phyloP scores from a whole-genome alignment of 2,113 vertebrate genomes.

The Callithrix jacchus region DNA sequence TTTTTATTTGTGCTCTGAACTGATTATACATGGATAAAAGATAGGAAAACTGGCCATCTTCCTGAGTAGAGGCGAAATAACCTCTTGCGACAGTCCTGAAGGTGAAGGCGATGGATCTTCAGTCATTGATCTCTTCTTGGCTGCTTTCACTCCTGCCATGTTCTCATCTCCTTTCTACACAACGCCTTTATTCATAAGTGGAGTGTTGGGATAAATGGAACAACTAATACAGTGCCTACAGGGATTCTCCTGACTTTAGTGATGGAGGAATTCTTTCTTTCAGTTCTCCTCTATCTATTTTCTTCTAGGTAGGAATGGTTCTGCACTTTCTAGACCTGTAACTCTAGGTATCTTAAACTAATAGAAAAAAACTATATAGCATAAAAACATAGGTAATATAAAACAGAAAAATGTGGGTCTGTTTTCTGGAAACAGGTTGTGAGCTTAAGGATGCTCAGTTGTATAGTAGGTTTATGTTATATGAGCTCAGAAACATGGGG shows the following conservation, averaged over 20 bases:
- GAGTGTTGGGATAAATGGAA: rapidly evolving
- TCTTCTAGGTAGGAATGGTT: not conserved
- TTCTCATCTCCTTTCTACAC: not conserved
- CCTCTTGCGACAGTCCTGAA: not conserved
- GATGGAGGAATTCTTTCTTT: not conserved
- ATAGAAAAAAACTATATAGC: not conserved
- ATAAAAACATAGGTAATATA: conserved; percentile 20
- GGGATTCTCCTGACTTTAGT: not conserved
- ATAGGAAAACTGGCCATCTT: not conserved
- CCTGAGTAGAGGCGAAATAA: not conserved
- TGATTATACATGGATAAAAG: not conserved
- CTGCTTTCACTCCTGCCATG: not conserved
- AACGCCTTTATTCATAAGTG: not conserved
- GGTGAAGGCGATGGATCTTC: not conserved
- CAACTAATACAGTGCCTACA: not conserved
- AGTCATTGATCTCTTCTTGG: not conserved
- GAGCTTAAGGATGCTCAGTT: not conserved
- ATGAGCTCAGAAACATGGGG: not conserved
- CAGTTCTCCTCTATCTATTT: not conserved
- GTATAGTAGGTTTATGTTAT: not conserved
- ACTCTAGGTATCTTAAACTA: not conserved
- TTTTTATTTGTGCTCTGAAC: conserved; percentile 14
- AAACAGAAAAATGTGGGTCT: not conserved
- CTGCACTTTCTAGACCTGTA: not conserved
- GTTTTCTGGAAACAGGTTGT: not conserved